Conservation (phyloP, 1,140 invertebrate genomes). For the Bombus breviceps region DNA sequence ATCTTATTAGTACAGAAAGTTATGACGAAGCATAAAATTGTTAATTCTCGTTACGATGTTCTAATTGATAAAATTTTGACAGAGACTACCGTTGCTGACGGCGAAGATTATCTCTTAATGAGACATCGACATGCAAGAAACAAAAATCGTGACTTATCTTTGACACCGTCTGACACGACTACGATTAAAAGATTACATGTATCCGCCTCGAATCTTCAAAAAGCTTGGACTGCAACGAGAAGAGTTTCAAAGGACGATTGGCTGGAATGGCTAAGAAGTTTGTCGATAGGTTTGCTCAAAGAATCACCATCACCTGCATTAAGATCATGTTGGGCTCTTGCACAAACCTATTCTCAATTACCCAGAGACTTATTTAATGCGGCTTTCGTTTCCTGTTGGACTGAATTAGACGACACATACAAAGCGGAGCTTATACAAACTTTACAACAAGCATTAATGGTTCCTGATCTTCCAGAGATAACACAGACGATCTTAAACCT, state of each 20-base stretch:
- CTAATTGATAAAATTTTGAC: conserved; percentile 88
- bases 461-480: conserved; percentile 97
- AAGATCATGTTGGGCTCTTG: conserved; percentile 94
- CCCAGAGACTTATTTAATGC: conserved; percentile 98
- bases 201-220: conserved; percentile 91
- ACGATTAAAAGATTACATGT: conserved; percentile 92
- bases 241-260: conserved; percentile 98
- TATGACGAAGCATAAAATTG: conserved; percentile 91
- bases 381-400: conserved; percentile 99
- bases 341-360: conserved; percentile 96
- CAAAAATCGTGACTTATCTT: conserved; percentile 85
- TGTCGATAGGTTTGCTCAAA: conserved; percentile 96
- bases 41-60: conserved; percentile 91
- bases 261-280: conserved; percentile 96
- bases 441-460: conserved; percentile 94
- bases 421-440: conserved; percentile 94
- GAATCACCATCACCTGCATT: conserved; percentile 97
- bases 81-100: conserved; percentile 86
- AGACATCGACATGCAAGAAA: conserved; percentile 83
- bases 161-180: conserved; percentile 86
- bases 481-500: conserved; percentile 99
- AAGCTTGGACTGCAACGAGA: conserved; percentile 94
- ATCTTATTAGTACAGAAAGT: conserved; percentile 95
- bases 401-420: conserved; percentile 92
- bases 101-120: conserved; percentile 85